Evolutionary conservation across 2,113 vertebrate species (phyloP).

Genomic region (Empidonax alnorum): DNA sequence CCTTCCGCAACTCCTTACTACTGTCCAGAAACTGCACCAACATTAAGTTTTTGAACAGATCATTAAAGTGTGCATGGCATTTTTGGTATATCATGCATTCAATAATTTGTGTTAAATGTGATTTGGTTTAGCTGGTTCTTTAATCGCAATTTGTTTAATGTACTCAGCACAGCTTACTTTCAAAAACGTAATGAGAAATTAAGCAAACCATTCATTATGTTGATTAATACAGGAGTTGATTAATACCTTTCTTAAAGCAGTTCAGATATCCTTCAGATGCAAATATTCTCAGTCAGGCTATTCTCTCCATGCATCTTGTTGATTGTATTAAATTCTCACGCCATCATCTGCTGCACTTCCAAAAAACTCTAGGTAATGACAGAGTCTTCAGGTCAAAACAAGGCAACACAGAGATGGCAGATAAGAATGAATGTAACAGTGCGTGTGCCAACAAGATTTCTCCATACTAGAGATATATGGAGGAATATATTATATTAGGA

Average conservation of each 20-base stretch:
- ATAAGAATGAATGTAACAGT: not conserved
- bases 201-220: not conserved
- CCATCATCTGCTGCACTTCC: not conserved
- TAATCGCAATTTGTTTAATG: not conserved
- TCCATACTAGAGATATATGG: not conserved
- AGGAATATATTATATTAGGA: not conserved
- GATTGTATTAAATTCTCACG: not conserved
- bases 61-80: not conserved
- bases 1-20: not conserved
- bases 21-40: not conserved
- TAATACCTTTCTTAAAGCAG: not conserved
- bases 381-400: not conserved
- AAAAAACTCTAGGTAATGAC: not conserved
- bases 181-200: not conserved
- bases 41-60: accelerated
- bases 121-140: not conserved
- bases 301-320: not conserved
- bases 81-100: not conserved
- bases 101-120: not conserved
- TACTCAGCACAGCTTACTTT: not conserved
- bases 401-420: not conserved
- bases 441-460: not conserved
- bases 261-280: not conserved
- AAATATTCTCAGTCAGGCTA: not conserved
- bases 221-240: not conserved